Base-by-base conservation (phyloP, 2,888 invertebrate species). In the Adelphocoris suturalis region DNA sequence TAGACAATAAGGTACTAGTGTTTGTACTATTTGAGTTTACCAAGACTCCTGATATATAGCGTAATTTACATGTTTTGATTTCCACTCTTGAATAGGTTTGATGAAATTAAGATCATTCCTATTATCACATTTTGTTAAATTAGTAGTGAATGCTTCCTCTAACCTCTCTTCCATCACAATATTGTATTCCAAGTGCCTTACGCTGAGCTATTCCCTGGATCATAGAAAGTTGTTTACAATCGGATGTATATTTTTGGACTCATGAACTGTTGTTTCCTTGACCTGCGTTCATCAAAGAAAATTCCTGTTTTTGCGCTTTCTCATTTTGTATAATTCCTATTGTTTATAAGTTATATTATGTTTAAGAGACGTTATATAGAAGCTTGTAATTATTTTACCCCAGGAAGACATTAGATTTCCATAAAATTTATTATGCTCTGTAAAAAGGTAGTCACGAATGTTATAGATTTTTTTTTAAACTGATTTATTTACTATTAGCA, bases 251-350 rank as follows among this genome's bases (percentile, higher is more conserved):
- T 68, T 68, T 68, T 68, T 23, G n/a, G 68, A n/a, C 57, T 16
- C 23, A 23, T 68, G 68, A 68, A 27, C 68, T 61, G 61, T 61
- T 61, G 19, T 61, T n/a, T 3, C 19, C n/a, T n/a, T n/a, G 37
- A 37, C 37, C 3, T 52, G 3, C 52, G 52, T 52, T 52, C 52
- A 52, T 48, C 48, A 48, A 13, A 48, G 61, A 61, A 61, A 23
- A 68, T 68, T 68, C 68, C 68, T 68, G 23, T 68, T 68, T 68
- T 16, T 61, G 61, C 61, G 61, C 19, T 61, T 61, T 61, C n/a
- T 68, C 0, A 23, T 68, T 68, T 68, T 68, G 23, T 19, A 23
- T 68, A 12, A 68, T 68, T 68, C 68, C 68, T 68, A 68, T 68
- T 68, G 68, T 68, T 61, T 68, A 23, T 68, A 68, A 68, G 68